Evolutionary conservation across 2,888 invertebrate species (phyloP).

Genomic region (Agrilus mali): DNA sequence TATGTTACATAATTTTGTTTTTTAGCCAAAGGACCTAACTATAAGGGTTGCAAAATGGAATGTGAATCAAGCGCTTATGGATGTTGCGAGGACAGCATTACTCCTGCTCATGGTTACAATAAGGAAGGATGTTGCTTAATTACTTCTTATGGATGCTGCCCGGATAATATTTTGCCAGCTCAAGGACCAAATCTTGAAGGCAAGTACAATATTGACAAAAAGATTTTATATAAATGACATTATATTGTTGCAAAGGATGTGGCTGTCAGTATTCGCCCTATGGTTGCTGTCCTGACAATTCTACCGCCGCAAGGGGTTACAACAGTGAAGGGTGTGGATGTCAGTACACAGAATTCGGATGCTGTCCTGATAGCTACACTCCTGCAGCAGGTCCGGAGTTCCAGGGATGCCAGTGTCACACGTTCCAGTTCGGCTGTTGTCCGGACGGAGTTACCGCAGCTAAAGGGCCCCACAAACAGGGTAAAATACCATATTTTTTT

Average conservation of each 20-base stretch:
- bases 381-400: slow-evolving; percentile 64
- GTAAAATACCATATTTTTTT: slow-evolving; percentile 22
- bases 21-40: slow-evolving; percentile 52
- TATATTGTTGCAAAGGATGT: slow-evolving; percentile 43
- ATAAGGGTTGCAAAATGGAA: slow-evolving; percentile 60
- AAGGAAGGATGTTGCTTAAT: slow-evolving; percentile 72
- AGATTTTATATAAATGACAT: neutral
- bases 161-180: slow-evolving; percentile 73
- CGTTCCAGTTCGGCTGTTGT: slow-evolving; percentile 85
- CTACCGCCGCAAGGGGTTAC: slow-evolving; percentile 65
- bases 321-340: slow-evolving; percentile 75
- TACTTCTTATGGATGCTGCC: slow-evolving; percentile 74
- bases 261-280: slow-evolving; percentile 63
- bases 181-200: slow-evolving; percentile 64
- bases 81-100: slow-evolving; percentile 76
- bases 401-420: slow-evolving; percentile 73
- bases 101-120: slow-evolving; percentile 74
- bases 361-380: slow-evolving; percentile 72
- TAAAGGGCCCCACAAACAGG: slow-evolving; percentile 57
- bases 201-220: slow-evolving; percentile 1
- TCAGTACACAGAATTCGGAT: slow-evolving; percentile 58
- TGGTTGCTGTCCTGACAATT: slow-evolving; percentile 79
- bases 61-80: slow-evolving; percentile 63
- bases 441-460: slow-evolving; percentile 68
- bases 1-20: slow-evolving; percentile 1